phyloP scores from a whole-genome alignment of 2,113 vertebrate genomes.

The Australoheros scitulus region DNA sequence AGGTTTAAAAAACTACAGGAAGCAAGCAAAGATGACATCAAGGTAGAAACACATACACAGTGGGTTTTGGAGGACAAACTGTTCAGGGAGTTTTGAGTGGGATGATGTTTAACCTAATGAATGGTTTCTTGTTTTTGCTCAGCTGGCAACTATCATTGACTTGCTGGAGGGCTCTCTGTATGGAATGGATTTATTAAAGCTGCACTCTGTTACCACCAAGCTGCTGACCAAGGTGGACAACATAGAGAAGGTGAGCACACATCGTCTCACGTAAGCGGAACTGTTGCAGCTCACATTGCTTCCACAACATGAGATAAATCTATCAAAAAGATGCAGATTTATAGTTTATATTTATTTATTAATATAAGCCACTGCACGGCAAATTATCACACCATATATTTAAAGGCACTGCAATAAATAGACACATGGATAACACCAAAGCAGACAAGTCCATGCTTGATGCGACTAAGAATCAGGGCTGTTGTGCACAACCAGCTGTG shows the following conservation, averaged over 20 bases:
- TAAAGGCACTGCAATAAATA: too few species aligned
- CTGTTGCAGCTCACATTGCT: too few species aligned
- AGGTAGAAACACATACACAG: slow-evolving; percentile 77
- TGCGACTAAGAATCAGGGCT: too few species aligned
- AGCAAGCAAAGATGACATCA: slow-evolving; percentile 85
- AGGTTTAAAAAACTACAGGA: slow-evolving; percentile 90
- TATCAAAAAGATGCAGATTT: too few species aligned
- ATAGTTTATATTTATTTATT: too few species aligned
- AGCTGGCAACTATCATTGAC: slow-evolving; percentile 90
- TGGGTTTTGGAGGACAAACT: not conserved
- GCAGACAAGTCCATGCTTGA: too few species aligned
- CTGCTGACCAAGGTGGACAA: slow-evolving; percentile 88
- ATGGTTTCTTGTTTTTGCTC: slow-evolving; percentile 1
- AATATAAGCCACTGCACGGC: too few species aligned
- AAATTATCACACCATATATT: too few species aligned
- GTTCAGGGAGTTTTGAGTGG: not conserved
- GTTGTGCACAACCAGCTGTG: too few species aligned
- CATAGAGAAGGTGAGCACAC: slow-evolving; percentile 86
- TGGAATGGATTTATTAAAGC: slow-evolving; percentile 91
- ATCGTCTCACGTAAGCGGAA: not conserved
- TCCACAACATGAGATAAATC: too few species aligned
- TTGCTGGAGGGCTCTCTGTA: slow-evolving; percentile 92
- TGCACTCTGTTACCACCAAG: slow-evolving; percentile 91
- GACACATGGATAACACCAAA: too few species aligned
- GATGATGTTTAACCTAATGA: not conserved